Evolutionary conservation across 2,888 invertebrate genomes (phyloP), one percentile per base, ranked within the genome.

Genomic region (Cosmopolites sordidus): DNA sequence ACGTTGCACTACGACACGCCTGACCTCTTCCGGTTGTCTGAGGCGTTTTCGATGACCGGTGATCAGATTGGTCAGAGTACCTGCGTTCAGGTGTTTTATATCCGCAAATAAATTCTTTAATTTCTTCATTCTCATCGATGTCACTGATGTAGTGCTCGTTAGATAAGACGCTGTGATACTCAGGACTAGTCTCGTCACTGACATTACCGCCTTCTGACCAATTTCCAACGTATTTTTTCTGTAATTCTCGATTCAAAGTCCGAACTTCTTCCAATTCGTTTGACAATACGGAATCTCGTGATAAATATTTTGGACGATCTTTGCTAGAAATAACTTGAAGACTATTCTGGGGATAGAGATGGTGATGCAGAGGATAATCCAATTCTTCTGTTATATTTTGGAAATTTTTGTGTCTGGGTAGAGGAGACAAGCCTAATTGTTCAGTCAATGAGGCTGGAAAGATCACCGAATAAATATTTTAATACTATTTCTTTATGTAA

Each of bases 131-230:
- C 60, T 74, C 73, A 54, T 74, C 73, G 42, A 74, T 74, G 52
- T 74, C 73, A 6, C 73, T 73, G 58, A 74, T 74, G 62, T 73
- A 74, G 53, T 73, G 72, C 39, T 73, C 73, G 54, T 73, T 73
- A 54, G 65, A 69, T 56, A 66, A 71, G 0, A 69, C 62, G 42
- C 56, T 67, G 43, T 65, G 66, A 43, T 67, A 66, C 43, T 68
- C 68, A 0, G 68, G 68, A 41, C 57, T 57, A 4, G 53, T 54
- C n/a, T 56, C 56, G 12, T 30, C 39, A 50, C 54, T 51, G 22
- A 58, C 29, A 48, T 52, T 45, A 16, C 53, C 16, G 27, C 51
- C 45, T n/a, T n/a, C n/a, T 16, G 47, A 27, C 48, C 41, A 39
- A 3, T 37, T 60, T n/a, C 65, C 64, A 4, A 61, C 59, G 56